Conservation (phyloP, 2,888 invertebrate species). For the Ernsta delagoae region DNA sequence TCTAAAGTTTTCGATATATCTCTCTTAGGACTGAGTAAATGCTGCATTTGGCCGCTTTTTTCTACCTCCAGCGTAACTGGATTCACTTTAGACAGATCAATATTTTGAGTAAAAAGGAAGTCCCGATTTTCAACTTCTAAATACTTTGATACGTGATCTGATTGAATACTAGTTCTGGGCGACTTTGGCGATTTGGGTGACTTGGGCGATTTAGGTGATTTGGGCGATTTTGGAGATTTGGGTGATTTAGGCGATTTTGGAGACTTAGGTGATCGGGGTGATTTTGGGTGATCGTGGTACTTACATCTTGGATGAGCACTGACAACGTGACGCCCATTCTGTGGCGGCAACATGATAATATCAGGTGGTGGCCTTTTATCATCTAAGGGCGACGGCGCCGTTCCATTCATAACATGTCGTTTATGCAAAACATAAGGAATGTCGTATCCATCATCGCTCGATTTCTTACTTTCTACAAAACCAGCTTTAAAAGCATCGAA, state of each 20-base stretch:
- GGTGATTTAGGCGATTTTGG: conserved; percentile 88
- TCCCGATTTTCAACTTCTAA: conserved; percentile 83
- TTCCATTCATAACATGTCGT: conserved; percentile 94
- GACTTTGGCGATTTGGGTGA: conserved; percentile 84
- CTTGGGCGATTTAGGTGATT: conserved; percentile 84
- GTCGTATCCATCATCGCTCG: conserved; percentile 86
- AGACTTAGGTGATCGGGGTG: conserved; percentile 80
- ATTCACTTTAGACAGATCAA: conserved; percentile 90
- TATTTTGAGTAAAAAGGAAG: conserved; percentile 90
- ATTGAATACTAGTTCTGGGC: conserved; percentile 74
- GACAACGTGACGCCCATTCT: conserved; percentile 75
- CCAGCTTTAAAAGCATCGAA: conserved; percentile 85
- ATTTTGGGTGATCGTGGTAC: conserved; percentile 81
- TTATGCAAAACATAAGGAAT: conserved; percentile 94
- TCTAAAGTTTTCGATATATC: conserved; percentile 89
- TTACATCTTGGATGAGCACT: conserved; percentile 79
- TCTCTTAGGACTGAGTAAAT: conserved; percentile 88
- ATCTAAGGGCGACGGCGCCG: conserved; percentile 86
- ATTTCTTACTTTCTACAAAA: conserved; percentile 79
- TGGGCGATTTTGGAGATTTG: conserved; percentile 86
- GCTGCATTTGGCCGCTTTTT: conserved; percentile 86
- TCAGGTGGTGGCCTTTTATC: conserved; percentile 58
- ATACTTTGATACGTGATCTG: conserved; percentile 74
- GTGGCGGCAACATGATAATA: conserved; percentile 55
- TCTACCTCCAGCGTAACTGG: conserved; percentile 89